phyloP scores from a whole-genome alignment of 1,140 invertebrate genomes.

The Sitobion miscanthi region DNA sequence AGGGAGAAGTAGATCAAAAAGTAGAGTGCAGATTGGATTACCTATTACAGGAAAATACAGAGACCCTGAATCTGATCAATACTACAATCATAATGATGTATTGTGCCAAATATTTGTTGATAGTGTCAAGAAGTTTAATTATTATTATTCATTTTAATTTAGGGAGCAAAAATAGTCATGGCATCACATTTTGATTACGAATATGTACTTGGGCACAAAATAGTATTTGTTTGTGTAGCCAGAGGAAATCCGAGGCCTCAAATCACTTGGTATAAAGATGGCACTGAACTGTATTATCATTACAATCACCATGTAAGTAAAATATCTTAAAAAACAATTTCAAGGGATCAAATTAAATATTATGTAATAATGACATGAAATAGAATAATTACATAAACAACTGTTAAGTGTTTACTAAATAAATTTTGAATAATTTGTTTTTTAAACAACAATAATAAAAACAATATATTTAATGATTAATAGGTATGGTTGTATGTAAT shows the following conservation, averaged over 20 bases:
- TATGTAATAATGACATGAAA: not conserved
- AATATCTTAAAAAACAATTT: not conserved
- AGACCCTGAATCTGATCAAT: constrained; percentile 84
- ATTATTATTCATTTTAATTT: constrained; percentile 52
- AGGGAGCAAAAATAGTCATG: constrained; percentile 68
- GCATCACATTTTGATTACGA: constrained; percentile 70
- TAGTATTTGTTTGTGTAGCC: constrained; percentile 69
- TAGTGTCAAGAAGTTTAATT: not conserved
- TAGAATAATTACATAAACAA: not conserved
- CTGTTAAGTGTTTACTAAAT: not conserved
- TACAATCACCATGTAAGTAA: constrained; percentile 66
- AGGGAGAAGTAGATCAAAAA: constrained; percentile 68
- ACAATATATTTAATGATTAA: not conserved
- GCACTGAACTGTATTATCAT: constrained; percentile 68
- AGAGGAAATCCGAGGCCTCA: constrained; percentile 66
- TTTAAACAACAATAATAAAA: not conserved
- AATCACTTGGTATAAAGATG: constrained; percentile 69
- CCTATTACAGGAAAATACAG: constrained; percentile 86
- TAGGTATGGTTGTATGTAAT: not conserved
- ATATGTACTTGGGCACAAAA: constrained; percentile 69
- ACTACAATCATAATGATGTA: constrained; percentile 87
- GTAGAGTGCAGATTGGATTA: constrained; percentile 79
- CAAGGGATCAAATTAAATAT: not conserved
- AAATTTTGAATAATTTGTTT: not conserved
- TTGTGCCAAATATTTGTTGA: constrained; percentile 61